A percentile compares a stretch with the other conserved stretches of the same genome.
phyloP scores from a whole-genome alignment of 2,888 invertebrate species.

The Trachelus iudaicus region DNA sequence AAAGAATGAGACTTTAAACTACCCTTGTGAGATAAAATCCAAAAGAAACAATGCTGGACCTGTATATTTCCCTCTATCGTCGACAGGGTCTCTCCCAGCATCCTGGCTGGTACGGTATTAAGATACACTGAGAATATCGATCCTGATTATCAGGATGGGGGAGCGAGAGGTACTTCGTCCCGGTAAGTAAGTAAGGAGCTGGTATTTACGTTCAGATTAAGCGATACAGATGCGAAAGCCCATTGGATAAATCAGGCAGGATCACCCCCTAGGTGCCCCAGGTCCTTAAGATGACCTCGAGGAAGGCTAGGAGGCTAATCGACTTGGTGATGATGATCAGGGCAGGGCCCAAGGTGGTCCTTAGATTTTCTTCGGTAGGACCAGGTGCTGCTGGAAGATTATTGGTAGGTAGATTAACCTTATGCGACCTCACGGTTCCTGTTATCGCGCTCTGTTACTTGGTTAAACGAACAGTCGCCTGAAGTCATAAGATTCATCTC shows the following conservation, averaged over 20 bases:
- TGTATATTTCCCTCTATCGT: background rate
- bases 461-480: background rate
- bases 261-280: background rate
- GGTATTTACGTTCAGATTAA: conserved; percentile 36
- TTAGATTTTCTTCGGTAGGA: background rate
- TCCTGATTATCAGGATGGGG: conserved; percentile 33
- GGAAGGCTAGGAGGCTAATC: background rate
- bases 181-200: conserved; percentile 27
- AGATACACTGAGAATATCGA: conserved; percentile 26
- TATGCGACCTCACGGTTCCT: background rate
- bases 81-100: background rate
- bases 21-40: background rate
- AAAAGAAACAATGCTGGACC: background rate
- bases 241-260: background rate
- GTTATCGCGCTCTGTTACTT: background rate
- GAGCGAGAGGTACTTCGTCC: background rate
- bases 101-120: background rate
- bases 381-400: background rate
- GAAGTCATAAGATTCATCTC: background rate
- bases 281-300: background rate
- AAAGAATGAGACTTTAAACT: background rate
- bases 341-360: background rate
- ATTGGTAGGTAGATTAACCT: background rate
- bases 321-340: background rate
- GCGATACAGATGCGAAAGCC: conserved; percentile 27